A percentile compares a stretch with the other conserved stretches of the same genome.
Evolutionary conservation across 2,113 vertebrate genomes (phyloP).

Genomic region (Hipposideros armiger): DNA sequence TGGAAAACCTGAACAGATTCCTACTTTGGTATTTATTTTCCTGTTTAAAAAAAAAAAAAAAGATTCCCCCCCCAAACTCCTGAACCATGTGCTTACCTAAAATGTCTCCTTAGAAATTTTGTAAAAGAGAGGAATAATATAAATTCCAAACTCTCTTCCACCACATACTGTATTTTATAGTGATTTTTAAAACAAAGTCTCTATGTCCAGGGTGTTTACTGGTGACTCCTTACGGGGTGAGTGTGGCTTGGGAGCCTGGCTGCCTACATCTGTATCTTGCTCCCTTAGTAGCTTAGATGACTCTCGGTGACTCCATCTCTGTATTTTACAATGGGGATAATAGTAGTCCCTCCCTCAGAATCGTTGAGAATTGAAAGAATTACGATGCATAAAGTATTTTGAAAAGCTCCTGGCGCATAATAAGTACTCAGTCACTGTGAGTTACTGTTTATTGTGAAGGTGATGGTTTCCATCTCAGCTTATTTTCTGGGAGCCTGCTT

Average conservation of each 20-base stretch:
- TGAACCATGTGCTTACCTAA: neutral
- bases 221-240: neutral
- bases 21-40: neutral
- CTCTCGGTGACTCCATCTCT: neutral
- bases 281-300: neutral
- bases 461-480: slow-evolving; percentile 13
- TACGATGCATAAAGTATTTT: neutral
- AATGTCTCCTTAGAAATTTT: neutral
- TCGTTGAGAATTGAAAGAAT: slow-evolving; percentile 6
- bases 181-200: neutral
- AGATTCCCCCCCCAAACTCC: neutral
- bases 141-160: neutral
- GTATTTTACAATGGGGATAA: neutral
- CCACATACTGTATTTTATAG: neutral
- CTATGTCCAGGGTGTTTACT: neutral
- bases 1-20: neutral
- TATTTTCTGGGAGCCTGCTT: neutral
- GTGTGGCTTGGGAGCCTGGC: neutral
- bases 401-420: neutral
- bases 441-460: neutral
- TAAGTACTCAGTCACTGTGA: neutral
- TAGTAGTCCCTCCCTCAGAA: neutral
- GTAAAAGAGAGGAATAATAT: neutral
- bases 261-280: neutral
- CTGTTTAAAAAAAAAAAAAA: neutral